Conservation (phyloP, 2,888 invertebrate genomes). For the Tachina fera region DNA sequence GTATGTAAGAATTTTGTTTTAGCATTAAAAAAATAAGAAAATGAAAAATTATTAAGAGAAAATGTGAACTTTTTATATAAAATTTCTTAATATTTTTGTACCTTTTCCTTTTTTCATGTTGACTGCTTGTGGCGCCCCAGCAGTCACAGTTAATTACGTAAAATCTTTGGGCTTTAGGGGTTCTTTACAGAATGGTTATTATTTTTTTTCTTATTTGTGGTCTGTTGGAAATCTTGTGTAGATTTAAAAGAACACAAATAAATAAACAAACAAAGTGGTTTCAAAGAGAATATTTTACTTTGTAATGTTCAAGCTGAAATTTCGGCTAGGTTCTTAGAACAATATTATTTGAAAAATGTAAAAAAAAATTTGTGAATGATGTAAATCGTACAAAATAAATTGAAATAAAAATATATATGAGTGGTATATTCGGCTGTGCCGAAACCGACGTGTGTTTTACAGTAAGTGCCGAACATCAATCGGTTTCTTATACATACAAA, state of each 20-base stretch:
- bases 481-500: too few relatives aligned
- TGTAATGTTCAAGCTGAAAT: not conserved
- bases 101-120: conserved; percentile 30
- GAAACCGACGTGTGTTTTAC: too few relatives aligned
- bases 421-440: too few relatives aligned
- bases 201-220: conserved; percentile 40
- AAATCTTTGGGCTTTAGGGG: conserved; percentile 58
- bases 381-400: not conserved
- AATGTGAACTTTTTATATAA: conserved; percentile 37
- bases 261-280: not conserved
- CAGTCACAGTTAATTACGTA: conserved; percentile 68
- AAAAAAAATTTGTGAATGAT: too few relatives aligned
- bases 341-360: not conserved
- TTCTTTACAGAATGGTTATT: conserved; percentile 30
- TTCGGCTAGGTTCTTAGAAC: not conserved
- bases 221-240: conserved; percentile 47
- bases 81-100: conserved; percentile 40
- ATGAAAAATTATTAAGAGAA: conserved; percentile 19
- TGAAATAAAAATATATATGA: not conserved
- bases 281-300: conserved; percentile 32
- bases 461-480: too few relatives aligned
- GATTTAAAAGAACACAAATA: conserved; percentile 41
- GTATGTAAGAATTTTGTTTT: conserved; percentile 10
- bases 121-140: conserved; percentile 50
- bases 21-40: conserved; percentile 8